Evolutionary conservation across 2,888 invertebrate species (phyloP), one percentile per base, ranked within the genome.

Genomic region (Dicranocentrus wangi): DNA sequence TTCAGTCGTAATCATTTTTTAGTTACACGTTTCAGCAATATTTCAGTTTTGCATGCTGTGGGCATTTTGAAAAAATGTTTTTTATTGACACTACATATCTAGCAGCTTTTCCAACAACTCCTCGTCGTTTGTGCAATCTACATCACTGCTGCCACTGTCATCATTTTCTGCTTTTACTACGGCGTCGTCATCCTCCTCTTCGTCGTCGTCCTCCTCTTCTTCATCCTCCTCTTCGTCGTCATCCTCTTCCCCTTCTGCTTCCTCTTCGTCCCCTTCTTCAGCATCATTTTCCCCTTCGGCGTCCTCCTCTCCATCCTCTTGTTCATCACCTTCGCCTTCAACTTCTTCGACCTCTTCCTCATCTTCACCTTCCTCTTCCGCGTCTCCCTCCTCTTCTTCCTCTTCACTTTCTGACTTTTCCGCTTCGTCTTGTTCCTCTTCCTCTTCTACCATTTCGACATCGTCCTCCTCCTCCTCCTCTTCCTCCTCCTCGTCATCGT

Each of bases 71-170:
- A 7, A 39, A 39, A 8, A 39, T 8, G 39, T 8, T 2, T 55
- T 21, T 21, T 7, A 19, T 21, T 55, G 55, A 51, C 17, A 76
- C 77, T 77, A 77, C 63, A 78, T 78, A 15, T 77, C 77, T 78
- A 78, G 19, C 5, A 78, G 70, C 23, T 78, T 78, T 7, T 78
- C 77, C 53, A 78, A 43, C 8, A 78, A 43, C 19, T 77, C 77
- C 8, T 71, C 78, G 19, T 79, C 77, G 42, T 68, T 66, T 61
- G 68, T 63, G 61, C 77, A 58, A 23, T 79, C 79, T 27, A 42
- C 71, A 53, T 79, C 80, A 66, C 77, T 76, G 13, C 60, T 78
- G 69, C 81, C 78, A 69, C 78, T 71, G 61, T 82, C 82, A 53
- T 76, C 70, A 68, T 77, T 69, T 65, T 72, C 75, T 28, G 69